Conservation (phyloP, 2,113 vertebrate species). For the Lepus timidus region DNA sequence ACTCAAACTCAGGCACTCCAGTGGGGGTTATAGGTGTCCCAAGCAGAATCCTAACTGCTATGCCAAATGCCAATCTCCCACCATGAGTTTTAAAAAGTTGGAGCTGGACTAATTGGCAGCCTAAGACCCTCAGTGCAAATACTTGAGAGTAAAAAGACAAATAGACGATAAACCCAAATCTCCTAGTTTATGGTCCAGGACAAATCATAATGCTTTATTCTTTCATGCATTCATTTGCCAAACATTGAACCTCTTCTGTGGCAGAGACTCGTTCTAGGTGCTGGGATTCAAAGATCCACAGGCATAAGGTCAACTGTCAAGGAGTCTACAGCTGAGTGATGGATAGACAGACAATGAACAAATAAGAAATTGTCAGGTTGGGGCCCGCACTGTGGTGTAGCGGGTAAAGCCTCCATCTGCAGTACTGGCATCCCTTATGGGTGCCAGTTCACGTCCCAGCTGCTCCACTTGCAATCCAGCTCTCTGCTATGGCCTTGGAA, state of each 20-base stretch:
- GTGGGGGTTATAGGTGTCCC: too few species aligned
- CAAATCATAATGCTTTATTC: neutral
- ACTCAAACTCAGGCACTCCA: too few species aligned
- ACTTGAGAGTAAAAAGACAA: neutral
- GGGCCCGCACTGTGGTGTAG: too few species aligned
- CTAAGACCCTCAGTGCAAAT: conserved; percentile 32
- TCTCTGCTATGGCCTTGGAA: too few species aligned
- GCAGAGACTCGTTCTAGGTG: neutral
- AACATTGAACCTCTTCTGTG: neutral
- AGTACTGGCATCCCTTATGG: too few species aligned
- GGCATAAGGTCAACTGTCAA: neutral
- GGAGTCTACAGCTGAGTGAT: neutral
- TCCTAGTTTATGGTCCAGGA: neutral
- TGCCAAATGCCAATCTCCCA: too few species aligned
- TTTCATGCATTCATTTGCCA: neutral
- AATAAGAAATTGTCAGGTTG: conserved; percentile 15
- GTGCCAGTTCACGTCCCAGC: too few species aligned
- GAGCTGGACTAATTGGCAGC: conserved; percentile 31
- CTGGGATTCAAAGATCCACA: neutral
- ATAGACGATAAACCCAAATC: conserved; percentile 25
- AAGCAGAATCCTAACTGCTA: too few species aligned
- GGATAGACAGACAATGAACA: neutral
- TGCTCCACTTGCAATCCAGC: too few species aligned
- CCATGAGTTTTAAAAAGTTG: conserved; percentile 43
- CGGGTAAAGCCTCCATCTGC: too few species aligned